Evolutionary conservation across 2,797 vertebrate species (phyloP).

Genomic region (Lemur catta): DNA sequence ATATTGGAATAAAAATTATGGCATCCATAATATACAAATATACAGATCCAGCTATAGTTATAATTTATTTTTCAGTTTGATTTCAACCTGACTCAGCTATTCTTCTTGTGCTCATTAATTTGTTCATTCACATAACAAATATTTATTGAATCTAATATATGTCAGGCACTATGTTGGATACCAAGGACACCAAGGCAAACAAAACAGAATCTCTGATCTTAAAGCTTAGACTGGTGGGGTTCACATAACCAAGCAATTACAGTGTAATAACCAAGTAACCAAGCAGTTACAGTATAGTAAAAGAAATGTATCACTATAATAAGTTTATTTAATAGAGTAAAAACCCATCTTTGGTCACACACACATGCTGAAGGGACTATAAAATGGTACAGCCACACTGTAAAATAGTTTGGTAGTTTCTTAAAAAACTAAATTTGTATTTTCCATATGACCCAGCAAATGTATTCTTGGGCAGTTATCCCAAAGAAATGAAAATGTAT

Average conservation of each 20-base stretch:
- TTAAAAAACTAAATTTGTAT: conserved; percentile 5
- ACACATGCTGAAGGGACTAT: background rate
- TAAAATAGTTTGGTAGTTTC: conserved; percentile 11
- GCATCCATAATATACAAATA: too few species aligned
- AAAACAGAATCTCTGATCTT: background rate
- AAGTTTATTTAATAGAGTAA: conserved; percentile 30
- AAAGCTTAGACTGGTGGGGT: background rate
- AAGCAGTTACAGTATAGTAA: background rate
- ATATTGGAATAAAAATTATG: background rate
- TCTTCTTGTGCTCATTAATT: conserved; percentile 13
- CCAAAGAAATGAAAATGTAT: conserved; percentile 32
- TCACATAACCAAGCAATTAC: background rate
- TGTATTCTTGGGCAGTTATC: background rate
- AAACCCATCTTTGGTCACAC: background rate
- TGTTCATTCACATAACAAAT: background rate
- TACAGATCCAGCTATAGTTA: background rate
- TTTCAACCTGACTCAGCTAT: background rate
- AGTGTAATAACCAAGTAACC: background rate
- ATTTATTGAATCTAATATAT: background rate
- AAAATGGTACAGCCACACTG: background rate
- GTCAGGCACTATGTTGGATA: background rate
- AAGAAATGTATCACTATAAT: background rate
- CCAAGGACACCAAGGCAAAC: background rate
- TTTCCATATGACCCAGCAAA: background rate
- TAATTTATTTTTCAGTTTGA: conserved; percentile 27